These are phyloP conservation scores for Rhizoglyphus robini DNA, from an alignment of 1,140 invertebrate species.

Conservation along the genomic window DNA sequence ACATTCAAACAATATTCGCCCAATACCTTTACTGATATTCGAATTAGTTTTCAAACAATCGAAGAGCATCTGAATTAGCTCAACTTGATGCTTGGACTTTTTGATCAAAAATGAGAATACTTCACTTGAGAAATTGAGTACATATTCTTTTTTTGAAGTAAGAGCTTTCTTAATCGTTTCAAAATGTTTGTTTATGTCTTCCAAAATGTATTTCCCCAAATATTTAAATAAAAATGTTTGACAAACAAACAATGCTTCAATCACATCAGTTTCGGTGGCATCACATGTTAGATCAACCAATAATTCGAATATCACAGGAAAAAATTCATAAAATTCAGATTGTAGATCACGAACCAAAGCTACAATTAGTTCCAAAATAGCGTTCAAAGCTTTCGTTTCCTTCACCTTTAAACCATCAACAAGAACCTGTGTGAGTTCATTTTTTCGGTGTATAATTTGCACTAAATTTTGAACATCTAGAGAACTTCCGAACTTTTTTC, in stretches of 20 bases:
- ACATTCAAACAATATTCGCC: conserved; percentile 69
- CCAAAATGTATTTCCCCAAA: conserved; percentile 55
- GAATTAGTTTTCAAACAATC: conserved; percentile 47
- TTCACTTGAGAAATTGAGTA: conserved; percentile 84
- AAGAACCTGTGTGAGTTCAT: conserved; percentile 53
- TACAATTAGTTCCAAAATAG: conserved; percentile 66
- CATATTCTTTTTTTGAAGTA: conserved; percentile 47
- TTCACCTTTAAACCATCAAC: conserved; percentile 53
- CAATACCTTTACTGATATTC: conserved; percentile 53
- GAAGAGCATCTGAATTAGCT: conserved; percentile 56
- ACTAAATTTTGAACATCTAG: conserved; percentile 52
- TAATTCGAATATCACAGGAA: conserved; percentile 42
- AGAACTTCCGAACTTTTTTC: conserved; percentile 47
- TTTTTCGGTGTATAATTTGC: conserved; percentile 57
- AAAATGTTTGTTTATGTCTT: conserved; percentile 49
- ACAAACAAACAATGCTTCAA: conserved; percentile 66
- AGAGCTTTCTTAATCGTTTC: background rate
- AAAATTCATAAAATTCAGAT: conserved; percentile 69
- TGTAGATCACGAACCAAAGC: conserved; percentile 69
- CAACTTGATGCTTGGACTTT: conserved; percentile 56
- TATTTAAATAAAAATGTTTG: conserved; percentile 79
- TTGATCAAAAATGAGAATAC: conserved; percentile 80
- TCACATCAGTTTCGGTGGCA: conserved; percentile 58
- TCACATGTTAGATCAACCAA: conserved; percentile 51
- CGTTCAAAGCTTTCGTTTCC: conserved; percentile 55